A percentile compares a stretch with the other conserved stretches of the same genome.
These are phyloP conservation scores for Drosophila santomea DNA, from an alignment of 1,140 invertebrate species.

Conservation along the genomic window DNA sequence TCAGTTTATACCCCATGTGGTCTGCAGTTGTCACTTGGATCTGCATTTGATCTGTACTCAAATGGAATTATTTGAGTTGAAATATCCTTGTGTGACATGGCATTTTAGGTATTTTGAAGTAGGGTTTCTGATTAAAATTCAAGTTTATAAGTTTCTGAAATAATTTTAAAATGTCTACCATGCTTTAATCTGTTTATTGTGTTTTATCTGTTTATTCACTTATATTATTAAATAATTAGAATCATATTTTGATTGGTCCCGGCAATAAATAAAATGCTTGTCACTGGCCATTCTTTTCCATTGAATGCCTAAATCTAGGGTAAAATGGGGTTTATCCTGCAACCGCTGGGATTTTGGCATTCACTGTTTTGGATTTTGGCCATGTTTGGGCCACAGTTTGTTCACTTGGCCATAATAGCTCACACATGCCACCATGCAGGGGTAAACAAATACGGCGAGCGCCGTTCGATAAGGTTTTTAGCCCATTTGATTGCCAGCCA, in stretches of 20 bases:
- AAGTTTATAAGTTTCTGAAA: too few species aligned
- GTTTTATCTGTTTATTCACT: too few species aligned
- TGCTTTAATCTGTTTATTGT: too few species aligned
- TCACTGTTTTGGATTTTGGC: conserved; percentile 8
- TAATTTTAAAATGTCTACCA: too few species aligned
- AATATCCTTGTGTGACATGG: too few species aligned
- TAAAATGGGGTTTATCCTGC: conserved; percentile 13
- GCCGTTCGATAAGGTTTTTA: conserved; percentile 55
- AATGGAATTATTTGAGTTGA: too few species aligned
- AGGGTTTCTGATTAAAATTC: too few species aligned
- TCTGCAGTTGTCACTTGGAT: neutral
- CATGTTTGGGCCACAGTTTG: conserved; percentile 13
- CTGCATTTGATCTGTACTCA: too few species aligned
- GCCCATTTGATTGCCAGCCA: conserved; percentile 61
- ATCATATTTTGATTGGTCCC: neutral
- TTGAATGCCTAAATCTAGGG: neutral
- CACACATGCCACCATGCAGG: conserved; percentile 9
- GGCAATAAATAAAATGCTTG: neutral
- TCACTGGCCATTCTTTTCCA: neutral
- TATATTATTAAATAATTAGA: neutral
- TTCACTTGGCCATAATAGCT: conserved; percentile 37
- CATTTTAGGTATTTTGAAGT: too few species aligned
- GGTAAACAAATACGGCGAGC: conserved; percentile 51
- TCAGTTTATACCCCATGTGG: conserved; percentile 10
- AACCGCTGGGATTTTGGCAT: neutral